These are phyloP conservation scores for Tethya wilhelma DNA, from an alignment of 37 sponge, comb jelly and placozoan species.

Conservation along the genomic window DNA sequence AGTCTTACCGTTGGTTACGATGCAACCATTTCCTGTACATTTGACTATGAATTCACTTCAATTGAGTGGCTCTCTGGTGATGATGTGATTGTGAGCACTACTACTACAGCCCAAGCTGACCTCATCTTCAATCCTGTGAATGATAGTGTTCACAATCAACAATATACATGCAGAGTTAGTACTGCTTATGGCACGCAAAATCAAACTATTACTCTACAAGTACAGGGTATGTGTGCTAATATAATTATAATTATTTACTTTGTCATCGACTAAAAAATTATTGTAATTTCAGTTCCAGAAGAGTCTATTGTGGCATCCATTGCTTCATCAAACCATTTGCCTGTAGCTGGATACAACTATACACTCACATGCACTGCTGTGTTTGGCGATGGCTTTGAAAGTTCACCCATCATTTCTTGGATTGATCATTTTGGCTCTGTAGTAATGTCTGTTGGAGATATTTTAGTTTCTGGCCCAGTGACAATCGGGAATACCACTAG, in stretches of 20 bases:
- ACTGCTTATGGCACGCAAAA: not conserved
- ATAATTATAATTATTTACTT: not conserved
- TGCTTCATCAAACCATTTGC: too few species aligned
- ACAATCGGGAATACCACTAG: not conserved
- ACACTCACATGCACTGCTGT: conserved; percentile 1
- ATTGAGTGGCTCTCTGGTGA: conserved; percentile 3
- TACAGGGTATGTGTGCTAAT: not conserved
- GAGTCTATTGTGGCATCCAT: conserved; percentile 11
- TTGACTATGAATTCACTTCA: conserved; percentile 2
- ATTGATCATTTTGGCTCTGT: not conserved
- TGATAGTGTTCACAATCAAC: not conserved
- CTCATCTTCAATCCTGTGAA: conserved; percentile 13
- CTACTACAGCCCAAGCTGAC: not conserved
- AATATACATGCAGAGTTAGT: conserved; percentile 7
- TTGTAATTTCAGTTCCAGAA: conserved; percentile 1
- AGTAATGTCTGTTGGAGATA: conserved; percentile 1
- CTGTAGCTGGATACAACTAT: conserved; percentile 15
- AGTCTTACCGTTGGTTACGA: not conserved
- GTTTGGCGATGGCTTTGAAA: not conserved
- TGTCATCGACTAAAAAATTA: not conserved
- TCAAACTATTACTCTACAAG: not conserved
- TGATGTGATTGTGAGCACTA: not conserved
- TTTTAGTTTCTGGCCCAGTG: not conserved
- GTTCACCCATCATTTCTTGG: not conserved
- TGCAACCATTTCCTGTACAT: not conserved